These are phyloP conservation scores for Cynocephalus volans DNA, from an alignment of 2,113 vertebrate genomes.

Conservation along the genomic window DNA sequence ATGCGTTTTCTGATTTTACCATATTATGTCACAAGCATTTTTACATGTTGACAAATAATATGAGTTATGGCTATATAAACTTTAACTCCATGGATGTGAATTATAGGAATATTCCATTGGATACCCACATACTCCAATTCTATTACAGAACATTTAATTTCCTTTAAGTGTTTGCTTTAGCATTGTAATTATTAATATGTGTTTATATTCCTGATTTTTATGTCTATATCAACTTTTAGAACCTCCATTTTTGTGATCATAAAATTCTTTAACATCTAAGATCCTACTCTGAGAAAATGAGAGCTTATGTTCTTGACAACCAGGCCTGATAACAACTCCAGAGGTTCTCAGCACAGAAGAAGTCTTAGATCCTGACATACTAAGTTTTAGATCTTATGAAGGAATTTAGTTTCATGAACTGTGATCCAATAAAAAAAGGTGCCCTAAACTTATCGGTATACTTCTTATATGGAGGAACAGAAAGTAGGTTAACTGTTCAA, in stretches of 20 bases:
- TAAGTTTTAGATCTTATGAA: neutral
- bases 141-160: slow-evolving; percentile 64
- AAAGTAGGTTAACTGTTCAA: neutral
- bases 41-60: slow-evolving; percentile 57
- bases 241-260: slow-evolving; percentile 17
- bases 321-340: slow-evolving; percentile 26
- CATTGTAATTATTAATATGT: slow-evolving; percentile 20
- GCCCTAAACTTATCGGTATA: neutral
- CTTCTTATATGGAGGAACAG: neutral
- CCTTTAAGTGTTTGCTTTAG: slow-evolving; percentile 54
- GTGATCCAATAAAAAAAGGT: neutral
- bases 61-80: slow-evolving; percentile 65
- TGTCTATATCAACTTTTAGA: slow-evolving; percentile 32
- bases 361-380: neutral
- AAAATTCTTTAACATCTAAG: slow-evolving; percentile 45
- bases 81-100: slow-evolving; percentile 61
- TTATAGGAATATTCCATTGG: slow-evolving; percentile 41
- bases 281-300: slow-evolving; percentile 62
- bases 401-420: neutral
- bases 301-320: neutral
- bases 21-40: slow-evolving; percentile 75
- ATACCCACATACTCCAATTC: slow-evolving; percentile 20
- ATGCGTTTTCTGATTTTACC: slow-evolving; percentile 66
- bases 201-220: neutral
- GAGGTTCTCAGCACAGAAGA: slow-evolving; percentile 24